These are phyloP conservation scores for Gobius niger DNA, from an alignment of 2,113 vertebrate species.

Conservation along the genomic window DNA sequence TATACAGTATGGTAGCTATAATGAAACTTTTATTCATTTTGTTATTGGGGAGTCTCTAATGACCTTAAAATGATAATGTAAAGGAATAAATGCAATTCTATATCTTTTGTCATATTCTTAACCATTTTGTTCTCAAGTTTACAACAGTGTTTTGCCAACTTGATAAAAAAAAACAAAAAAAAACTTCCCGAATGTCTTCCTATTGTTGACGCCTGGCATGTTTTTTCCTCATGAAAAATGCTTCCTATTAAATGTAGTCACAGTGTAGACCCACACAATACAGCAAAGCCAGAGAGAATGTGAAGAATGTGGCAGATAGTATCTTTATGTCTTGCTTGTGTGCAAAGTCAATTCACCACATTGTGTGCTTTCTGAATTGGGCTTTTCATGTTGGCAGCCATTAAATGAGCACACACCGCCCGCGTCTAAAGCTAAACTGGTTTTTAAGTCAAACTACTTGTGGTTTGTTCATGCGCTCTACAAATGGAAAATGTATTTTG, in stretches of 20 bases:
- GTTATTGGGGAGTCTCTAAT: no score
- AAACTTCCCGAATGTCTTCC: background rate
- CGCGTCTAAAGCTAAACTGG: background rate
- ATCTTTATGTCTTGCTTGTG: constrained; percentile 40
- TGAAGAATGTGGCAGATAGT: constrained; percentile 59
- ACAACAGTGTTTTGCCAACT: background rate
- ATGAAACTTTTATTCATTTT: no score
- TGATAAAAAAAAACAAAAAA: background rate
- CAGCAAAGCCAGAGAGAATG: constrained; percentile 37
- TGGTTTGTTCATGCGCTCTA: background rate
- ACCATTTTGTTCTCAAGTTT: background rate
- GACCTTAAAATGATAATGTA: no score
- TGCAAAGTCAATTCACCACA: constrained; percentile 40
- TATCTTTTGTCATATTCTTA: no score
- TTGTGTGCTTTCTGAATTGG: constrained; percentile 40
- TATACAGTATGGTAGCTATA: no score
- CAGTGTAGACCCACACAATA: constrained; percentile 43
- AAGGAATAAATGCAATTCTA: no score
- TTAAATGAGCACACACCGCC: background rate
- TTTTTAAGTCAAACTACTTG: background rate
- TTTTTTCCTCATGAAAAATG: constrained; percentile 14
- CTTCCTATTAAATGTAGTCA: constrained; percentile 13
- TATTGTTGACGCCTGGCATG: constrained; percentile 1
- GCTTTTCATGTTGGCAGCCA: constrained; percentile 15
- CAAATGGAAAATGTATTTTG: background rate